Evolutionary conservation across 2,797 vertebrate genomes (phyloP), one percentile per base, ranked within the genome.

Genomic region (Sebastes hubbsi): DNA sequence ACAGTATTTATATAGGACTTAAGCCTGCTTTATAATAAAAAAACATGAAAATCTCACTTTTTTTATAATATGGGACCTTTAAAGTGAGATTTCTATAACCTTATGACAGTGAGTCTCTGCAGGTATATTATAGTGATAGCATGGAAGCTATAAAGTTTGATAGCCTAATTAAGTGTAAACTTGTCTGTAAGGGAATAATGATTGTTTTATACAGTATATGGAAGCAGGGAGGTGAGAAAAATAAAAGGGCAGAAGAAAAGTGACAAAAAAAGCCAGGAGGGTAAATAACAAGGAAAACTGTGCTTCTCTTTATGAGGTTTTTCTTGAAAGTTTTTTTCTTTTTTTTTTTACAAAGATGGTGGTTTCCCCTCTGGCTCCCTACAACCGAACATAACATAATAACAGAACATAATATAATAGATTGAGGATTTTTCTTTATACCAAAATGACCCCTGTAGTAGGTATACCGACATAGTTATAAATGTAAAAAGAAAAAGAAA

Each of bases 121-220:
- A 64, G 16, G 22, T 13, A 34, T 77, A 55, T 56, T 61, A 34
- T 16, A 62, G 20, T 22, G 25, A 59, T 27, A 58, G 11, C 29
- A 46, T 3, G 7, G 8, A 22, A 32, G 38, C 20, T 62, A 34
- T 77, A 38, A 49, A 73, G 24, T 30, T 13, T 18, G 59, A 80
- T 46, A 8, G 42, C 5, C 7, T 25, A 69, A 59, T 2, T 18
- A 10, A 62, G n/a, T 58, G 52, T 77, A 69, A 79, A 80, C 34
- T 46, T 25, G 32, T 68, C 8, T 72, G 6, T 42, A 4, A 59
- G 11, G 13, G 22, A 49, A 78, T 56, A 72, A 3, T 27, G 12
- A 22, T 22, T 27, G 22, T 13, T 61, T 34, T 12, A 22, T 56
- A 42, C 38, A 42, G 13, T 42, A 58, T 11, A 29, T 29, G 25